A percentile compares a stretch with the other conserved stretches of the same genome.
These are phyloP conservation scores for Drosophila bunnanda DNA, from an alignment of 2,888 invertebrate species.

Conservation along the genomic window DNA sequence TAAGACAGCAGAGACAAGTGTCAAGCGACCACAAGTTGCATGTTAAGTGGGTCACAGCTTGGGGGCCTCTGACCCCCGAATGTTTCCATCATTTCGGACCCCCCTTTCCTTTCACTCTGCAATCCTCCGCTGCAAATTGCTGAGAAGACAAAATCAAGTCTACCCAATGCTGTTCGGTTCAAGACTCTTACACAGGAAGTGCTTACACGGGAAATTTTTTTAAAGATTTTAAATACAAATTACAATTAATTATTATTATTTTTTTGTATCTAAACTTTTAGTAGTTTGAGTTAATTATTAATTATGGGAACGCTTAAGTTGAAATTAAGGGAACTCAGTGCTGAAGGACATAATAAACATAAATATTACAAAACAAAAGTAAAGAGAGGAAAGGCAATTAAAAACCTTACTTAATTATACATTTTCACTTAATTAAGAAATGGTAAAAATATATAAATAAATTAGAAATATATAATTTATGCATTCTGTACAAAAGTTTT, in stretches of 20 bases:
- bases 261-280: neutral
- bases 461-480: neutral
- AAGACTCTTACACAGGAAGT: neutral
- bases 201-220: neutral
- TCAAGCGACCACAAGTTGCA: constrained; percentile 24
- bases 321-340: neutral
- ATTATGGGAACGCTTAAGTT: neutral
- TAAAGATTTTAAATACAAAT: neutral
- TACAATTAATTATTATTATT: neutral
- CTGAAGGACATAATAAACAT: neutral
- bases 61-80: constrained; percentile 12
- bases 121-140: constrained; percentile 8
- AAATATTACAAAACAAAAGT: neutral
- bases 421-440: rapidly evolving
- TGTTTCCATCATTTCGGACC: neutral
- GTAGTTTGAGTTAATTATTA: neutral
- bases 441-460: neutral
- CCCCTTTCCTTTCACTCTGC: neutral
- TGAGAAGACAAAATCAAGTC: constrained; percentile 24
- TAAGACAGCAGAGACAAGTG: constrained; percentile 21
- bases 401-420: neutral
- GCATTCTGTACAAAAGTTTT: neutral
- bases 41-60: constrained; percentile 21
- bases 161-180: constrained; percentile 4
- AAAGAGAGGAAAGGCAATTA: neutral